Evolutionary conservation across 64 coral and sea anemone species (phyloP), one percentile per base, ranked within the genome.

Genomic region (Acropora yongei): DNA sequence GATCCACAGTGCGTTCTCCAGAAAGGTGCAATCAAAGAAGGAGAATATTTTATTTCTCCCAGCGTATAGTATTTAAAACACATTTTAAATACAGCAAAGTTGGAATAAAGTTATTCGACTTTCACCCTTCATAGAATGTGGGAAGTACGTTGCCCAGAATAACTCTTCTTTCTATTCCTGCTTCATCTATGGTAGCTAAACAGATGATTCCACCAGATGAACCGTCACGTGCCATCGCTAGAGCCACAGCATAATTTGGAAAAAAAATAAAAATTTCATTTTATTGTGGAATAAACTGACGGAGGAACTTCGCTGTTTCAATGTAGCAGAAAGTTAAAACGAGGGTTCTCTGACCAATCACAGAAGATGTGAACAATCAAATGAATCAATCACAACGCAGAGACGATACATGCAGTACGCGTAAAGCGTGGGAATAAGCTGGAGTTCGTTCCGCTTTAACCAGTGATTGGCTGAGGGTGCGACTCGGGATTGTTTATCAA

Each of bases 131-230:
- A 46, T 96, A 96, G 85, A 99, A 99, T 75, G 94, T 96, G 1
- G 97, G 97, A 6, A 99, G 72, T 47, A 96, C 89, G 85, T 99
- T 91, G 9, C 97, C 97, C 7, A 94, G 68, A 17, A 96, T 91
- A 45, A 99, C 91, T 83, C 86, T 86, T 84, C 94, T 93, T 48
- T 99, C 97, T 10, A 99, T 79, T 72, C 97, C 97, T 43, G 84
- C 41, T 44, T 90, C 88, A 48, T 90, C 85, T 68, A 99, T 96
- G 85, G 91, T 88, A 6, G 92, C 94, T 91, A 99, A 89, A n/a
- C 97, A 91, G 50, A 99, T 94, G 5, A 99, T 96, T n/a, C 97
- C 97, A n/a, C 97, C 97, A 30, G 97, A 99, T 13, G 94, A 96
- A 46, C 97, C 94, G 85, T 99, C 97, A 41, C 97, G 91, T 43